Evolutionary conservation across 1,140 invertebrate genomes (phyloP).

Genomic region (Bombus breviceps): DNA sequence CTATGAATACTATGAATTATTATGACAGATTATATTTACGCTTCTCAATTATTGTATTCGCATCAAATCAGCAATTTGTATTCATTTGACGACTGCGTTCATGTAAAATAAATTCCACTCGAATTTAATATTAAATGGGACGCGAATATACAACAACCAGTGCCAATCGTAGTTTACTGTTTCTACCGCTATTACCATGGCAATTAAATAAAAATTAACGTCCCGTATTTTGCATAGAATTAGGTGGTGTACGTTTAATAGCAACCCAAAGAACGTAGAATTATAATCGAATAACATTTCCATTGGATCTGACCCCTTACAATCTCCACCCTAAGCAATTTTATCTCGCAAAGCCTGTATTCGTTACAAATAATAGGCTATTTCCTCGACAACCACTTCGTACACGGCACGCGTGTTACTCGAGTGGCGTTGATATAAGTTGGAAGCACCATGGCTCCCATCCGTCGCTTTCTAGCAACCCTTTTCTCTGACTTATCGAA

Average conservation of each 20-base stretch:
- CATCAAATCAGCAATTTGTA: too few relatives aligned
- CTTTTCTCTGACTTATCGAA: conserved; percentile 9
- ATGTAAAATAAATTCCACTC: too few relatives aligned
- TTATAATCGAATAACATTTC: conserved; percentile 41
- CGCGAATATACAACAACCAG: too few relatives aligned
- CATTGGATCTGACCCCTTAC: conserved; percentile 26
- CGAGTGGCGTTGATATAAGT: conserved; percentile 44
- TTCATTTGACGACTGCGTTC: too few relatives aligned
- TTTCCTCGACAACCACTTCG: conserved; percentile 59
- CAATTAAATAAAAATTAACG: not conserved
- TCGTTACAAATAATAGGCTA: conserved; percentile 67
- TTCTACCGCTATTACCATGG: too few relatives aligned
- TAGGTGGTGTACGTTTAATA: not conserved
- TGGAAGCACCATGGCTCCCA: conserved; percentile 11
- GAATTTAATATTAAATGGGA: too few relatives aligned
- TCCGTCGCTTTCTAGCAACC: not conserved
- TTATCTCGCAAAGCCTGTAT: conserved; percentile 51
- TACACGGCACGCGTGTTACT: conserved; percentile 39
- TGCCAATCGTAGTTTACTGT: too few relatives aligned
- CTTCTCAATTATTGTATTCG: too few relatives aligned
- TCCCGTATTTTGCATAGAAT: not conserved
- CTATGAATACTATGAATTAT: too few relatives aligned
- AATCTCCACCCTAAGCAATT: conserved; percentile 33
- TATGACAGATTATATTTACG: too few relatives aligned
- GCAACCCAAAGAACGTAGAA: not conserved